phyloP scores from a whole-genome alignment of 2,113 vertebrate genomes.

The Poeciliopsis retropinna region DNA sequence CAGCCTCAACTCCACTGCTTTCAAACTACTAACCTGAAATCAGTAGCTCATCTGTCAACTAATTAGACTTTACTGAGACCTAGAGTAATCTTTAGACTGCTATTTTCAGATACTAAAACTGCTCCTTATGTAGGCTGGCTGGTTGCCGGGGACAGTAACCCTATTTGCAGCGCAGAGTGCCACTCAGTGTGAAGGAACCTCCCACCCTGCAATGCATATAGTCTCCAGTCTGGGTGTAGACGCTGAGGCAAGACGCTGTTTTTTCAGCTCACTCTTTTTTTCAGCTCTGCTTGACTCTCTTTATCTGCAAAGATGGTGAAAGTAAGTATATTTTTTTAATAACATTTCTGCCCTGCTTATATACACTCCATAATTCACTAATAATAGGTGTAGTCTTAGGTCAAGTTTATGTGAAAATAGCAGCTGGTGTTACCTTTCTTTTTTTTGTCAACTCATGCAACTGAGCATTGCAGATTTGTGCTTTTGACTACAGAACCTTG shows the following conservation, averaged over 20 bases:
- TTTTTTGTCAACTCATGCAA: constrained; percentile 2
- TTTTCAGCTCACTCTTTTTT: constrained; percentile 27
- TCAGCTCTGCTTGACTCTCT: constrained; percentile 13
- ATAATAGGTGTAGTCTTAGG: not conserved
- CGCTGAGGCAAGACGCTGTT: constrained; percentile 41
- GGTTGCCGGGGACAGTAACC: not conserved
- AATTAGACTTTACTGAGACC: not conserved
- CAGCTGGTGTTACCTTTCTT: constrained; percentile 17
- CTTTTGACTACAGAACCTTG: not conserved
- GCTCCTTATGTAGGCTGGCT: constrained; percentile 11
- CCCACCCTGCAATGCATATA: constrained; percentile 46
- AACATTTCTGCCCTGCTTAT: not conserved
- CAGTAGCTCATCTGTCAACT: constrained; percentile 24
- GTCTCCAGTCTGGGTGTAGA: constrained; percentile 10
- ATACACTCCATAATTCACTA: not conserved
- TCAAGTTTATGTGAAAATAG: not conserved
- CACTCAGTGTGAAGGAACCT: constrained; percentile 30
- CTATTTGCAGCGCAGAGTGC: constrained; percentile 36
- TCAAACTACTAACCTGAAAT: constrained; percentile 22
- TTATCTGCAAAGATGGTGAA: constrained; percentile 54
- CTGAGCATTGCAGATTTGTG: not conserved
- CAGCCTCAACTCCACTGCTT: constrained; percentile 25
- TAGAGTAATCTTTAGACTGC: constrained; percentile 21
- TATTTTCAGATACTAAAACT: constrained; percentile 1
- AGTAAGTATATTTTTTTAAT: constrained; percentile 55